Base-by-base conservation (phyloP, 2,888 invertebrate genomes). In the Euzophera pinguis region DNA sequence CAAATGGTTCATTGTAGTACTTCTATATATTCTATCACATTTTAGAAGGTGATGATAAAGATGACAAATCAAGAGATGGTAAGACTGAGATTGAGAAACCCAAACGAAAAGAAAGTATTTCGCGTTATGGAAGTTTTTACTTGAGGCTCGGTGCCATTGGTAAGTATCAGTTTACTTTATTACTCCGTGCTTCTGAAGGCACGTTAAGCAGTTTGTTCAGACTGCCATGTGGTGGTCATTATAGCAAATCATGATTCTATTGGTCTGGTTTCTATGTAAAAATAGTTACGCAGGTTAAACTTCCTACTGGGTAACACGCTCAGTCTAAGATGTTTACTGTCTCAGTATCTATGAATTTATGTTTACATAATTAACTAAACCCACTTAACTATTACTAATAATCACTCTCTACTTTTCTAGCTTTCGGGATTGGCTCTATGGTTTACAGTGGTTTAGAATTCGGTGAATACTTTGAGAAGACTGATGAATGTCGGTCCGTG, bases 51-150 rank as follows among this genome's bases (percentile, higher is more conserved):
- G 67, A 69, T 51, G 78, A 80, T 50, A 82, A 78, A 64, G 83
- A 82, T 53, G 88, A 87, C 47, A 83, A 69, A 65, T 29, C 45
- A 82, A 51, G 35, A 50, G 42, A 71, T 59, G 80, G 66, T 10
- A 86, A 80, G 77, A 63, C 64, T 34, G 73, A 76, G n/a, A 75
- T 55, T 57, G 83, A 82, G 58, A 85, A 77, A 73, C 62, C 65
- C 56, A 88, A 84, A 67, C 70, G 65, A 53, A 89, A 89, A 63
- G 86, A 86, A 62, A 56, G 42, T 57, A 81, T 89, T 63, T 83
- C 89, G 39, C 76, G 95, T 65, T 96, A 96, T 74, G 97, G 96
- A 49, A 96, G 96, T 81, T 97, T 97, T 81, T 97, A 97, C 83
- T 91, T 97, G 50, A 91, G 96, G 63, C 92, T 97, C 37, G 97